Evolutionary conservation across 64 coral and sea anemone species (phyloP).

Genomic region (Porites lutea): DNA sequence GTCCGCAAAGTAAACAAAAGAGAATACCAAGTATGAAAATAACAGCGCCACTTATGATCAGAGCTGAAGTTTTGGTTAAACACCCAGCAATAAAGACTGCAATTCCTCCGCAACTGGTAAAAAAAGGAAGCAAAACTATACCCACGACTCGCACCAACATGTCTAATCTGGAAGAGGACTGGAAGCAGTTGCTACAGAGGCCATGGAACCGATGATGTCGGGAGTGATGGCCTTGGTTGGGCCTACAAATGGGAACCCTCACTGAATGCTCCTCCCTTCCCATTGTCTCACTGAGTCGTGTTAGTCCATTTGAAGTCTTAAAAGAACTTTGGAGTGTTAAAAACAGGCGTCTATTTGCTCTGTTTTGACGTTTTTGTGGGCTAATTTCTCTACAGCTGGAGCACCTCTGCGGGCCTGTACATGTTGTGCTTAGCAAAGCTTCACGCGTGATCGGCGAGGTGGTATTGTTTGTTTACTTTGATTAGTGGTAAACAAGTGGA

Average conservation of each 20-base stretch:
- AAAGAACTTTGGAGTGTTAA: not conserved
- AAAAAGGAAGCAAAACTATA: constrained; percentile 18
- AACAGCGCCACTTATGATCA: not conserved
- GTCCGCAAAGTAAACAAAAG: constrained; percentile 15
- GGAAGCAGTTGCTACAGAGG: not conserved
- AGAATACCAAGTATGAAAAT: constrained; percentile 3
- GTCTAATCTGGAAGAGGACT: not conserved
- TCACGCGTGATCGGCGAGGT: not conserved
- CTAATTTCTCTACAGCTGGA: not conserved
- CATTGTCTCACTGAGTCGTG: not conserved
- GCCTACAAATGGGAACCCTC: not conserved
- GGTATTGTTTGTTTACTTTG: not conserved
- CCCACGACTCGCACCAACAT: not conserved
- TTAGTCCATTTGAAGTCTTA: not conserved
- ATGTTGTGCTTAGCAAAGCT: not conserved
- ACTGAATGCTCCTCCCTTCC: not conserved
- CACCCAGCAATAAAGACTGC: constrained; percentile 9
- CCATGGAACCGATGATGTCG: not conserved
- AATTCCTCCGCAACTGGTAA: constrained; percentile 4
- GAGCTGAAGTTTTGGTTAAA: not conserved
- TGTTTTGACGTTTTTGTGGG: not conserved
- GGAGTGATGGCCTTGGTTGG: not conserved
- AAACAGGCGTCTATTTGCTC: not conserved
- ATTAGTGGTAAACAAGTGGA: not conserved
- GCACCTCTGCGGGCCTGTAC: not conserved